Evolutionary conservation across 2,113 vertebrate species (phyloP).

Genomic region (Oreotrochilus melanogaster): DNA sequence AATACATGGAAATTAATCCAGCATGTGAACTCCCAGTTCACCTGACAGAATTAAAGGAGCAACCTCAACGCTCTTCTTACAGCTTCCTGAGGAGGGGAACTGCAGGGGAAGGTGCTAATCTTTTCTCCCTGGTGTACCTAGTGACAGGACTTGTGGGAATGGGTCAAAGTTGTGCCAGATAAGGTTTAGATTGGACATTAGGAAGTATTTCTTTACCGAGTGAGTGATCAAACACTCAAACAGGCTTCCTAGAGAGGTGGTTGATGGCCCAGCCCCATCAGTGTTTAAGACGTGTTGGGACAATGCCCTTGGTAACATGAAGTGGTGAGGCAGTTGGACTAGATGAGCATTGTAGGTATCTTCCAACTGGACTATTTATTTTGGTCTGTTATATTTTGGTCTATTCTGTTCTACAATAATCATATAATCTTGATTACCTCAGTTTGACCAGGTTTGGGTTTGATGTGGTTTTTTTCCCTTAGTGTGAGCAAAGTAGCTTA

Average conservation of each 20-base stretch:
- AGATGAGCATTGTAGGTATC: not conserved
- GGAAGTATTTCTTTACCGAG: not conserved
- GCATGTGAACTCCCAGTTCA: not conserved
- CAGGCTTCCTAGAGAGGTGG: not conserved
- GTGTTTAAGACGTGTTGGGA: not conserved
- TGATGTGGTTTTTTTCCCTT: not conserved
- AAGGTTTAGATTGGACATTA: not conserved
- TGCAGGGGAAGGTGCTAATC: not conserved
- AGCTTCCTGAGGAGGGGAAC: not conserved
- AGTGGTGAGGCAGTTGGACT: not conserved
- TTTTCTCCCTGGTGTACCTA: not conserved
- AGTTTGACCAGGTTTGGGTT: not conserved
- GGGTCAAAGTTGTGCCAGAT: not conserved
- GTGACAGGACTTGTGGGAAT: fast-evolving
- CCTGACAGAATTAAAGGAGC: not conserved
- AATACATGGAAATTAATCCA: not conserved
- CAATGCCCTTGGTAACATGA: not conserved
- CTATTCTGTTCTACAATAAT: not conserved
- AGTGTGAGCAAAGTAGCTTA: not conserved
- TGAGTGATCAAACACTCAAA: not conserved
- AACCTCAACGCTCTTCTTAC: not conserved
- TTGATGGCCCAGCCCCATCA: not conserved
- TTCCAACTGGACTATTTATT: not conserved
- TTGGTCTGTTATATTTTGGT: no score
- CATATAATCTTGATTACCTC: not conserved